Evolutionary conservation across 2,113 vertebrate genomes (phyloP).

Genomic region (Aptenodytes forsteri): DNA sequence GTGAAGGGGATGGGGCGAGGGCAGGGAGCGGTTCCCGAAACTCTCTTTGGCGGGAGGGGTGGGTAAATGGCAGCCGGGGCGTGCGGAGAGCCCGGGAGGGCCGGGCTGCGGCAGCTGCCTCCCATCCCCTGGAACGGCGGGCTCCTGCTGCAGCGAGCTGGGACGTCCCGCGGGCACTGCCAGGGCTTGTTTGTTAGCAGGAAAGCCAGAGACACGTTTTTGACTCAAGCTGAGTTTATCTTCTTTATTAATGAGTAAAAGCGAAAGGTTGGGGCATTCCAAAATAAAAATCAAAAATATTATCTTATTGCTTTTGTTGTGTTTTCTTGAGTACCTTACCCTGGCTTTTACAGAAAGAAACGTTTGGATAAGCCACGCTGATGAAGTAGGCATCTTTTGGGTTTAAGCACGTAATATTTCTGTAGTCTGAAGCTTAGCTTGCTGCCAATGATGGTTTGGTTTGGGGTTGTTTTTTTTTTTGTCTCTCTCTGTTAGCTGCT

Average conservation of each 20-base stretch:
- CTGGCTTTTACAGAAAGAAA: not conserved
- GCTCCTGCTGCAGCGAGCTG: not conserved
- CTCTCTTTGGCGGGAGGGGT: not conserved
- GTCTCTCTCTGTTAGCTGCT: not conserved
- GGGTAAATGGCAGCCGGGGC: not conserved
- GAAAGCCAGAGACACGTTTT: not conserved
- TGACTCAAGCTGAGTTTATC: not conserved
- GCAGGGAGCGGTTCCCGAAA: not conserved
- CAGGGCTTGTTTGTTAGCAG: not conserved
- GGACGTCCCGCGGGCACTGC: not conserved
- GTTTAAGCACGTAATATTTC: not conserved
- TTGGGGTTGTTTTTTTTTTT: not conserved
- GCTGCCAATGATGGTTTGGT: not conserved
- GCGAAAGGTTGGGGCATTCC: not conserved
- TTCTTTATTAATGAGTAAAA: not conserved
- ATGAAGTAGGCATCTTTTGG: not conserved
- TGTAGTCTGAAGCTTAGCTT: not conserved
- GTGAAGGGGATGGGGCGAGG: not conserved
- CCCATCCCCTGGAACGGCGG: not conserved
- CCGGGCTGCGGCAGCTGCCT: not conserved
- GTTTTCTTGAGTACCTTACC: not conserved
- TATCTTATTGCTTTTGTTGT: not conserved
- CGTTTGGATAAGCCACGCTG: not conserved
- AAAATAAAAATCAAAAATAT: not conserved
- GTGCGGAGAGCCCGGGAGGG: not conserved